A percentile compares a stretch with the other conserved stretches of the same genome.
Conservation (phyloP, 2,797 vertebrate genomes). For the Amblyopsis hoosieri region DNA sequence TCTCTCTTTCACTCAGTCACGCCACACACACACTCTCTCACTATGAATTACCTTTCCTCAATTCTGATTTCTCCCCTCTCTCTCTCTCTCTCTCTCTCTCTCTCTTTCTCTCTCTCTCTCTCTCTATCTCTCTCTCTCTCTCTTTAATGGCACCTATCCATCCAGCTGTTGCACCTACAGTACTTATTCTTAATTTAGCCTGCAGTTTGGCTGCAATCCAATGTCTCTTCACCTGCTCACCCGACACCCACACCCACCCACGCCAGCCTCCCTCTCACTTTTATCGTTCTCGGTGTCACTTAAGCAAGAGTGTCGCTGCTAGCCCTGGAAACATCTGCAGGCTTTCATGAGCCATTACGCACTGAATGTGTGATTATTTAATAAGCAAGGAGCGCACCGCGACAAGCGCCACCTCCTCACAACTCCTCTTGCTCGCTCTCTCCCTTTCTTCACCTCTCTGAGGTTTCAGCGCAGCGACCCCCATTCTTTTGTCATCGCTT, state of each 20-base stretch:
- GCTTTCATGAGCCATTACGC: constrained; percentile 60
- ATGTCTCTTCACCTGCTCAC: neutral
- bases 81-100: constrained; percentile 5
- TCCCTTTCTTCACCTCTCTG: neutral
- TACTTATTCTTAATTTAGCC: no score
- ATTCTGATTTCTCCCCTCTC: neutral
- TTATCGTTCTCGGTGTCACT: constrained; percentile 23
- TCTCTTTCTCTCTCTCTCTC: constrained; percentile 17
- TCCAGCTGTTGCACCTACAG: constrained; percentile 10
- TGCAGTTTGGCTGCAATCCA: no score
- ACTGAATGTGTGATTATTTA: constrained; percentile 61
- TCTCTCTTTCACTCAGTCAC: no score
- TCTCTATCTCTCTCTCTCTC: no score
- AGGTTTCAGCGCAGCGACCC: neutral
- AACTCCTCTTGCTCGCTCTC: neutral
- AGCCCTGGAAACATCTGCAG: constrained; percentile 52
- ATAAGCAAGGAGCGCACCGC: constrained; percentile 31
- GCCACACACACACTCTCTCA: no score
- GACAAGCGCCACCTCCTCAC: constrained; percentile 15
- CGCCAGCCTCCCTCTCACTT: constrained; percentile 24
- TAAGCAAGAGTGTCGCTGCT: constrained; percentile 11
- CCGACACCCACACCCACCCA: neutral
- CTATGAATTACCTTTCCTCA: no score
- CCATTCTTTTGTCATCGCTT: constrained; percentile 18
- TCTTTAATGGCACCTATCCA: constrained; percentile 10